Conservation (phyloP, 2,113 vertebrate genomes). For the Polypterus senegalus region DNA sequence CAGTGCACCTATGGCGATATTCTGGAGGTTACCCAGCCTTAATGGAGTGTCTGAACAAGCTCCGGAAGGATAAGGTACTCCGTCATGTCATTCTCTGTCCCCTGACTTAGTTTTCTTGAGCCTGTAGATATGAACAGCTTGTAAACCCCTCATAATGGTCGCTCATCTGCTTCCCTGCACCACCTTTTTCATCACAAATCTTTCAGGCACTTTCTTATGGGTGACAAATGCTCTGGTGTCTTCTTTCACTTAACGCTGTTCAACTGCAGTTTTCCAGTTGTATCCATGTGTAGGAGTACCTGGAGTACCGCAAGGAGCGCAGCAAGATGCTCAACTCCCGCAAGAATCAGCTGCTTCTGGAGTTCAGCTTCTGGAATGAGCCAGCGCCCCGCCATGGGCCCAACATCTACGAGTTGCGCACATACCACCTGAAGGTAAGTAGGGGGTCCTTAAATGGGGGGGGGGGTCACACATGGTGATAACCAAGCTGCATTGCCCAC, state of each 20-base stretch:
- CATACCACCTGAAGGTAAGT: constrained; percentile 73
- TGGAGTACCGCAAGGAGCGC: constrained; percentile 72
- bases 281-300: constrained; percentile 55
- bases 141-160: too few relatives aligned
- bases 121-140: neutral
- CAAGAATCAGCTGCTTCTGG: constrained; percentile 80
- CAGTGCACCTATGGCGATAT: constrained; percentile 93
- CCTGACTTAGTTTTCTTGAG: neutral
- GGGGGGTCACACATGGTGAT: neutral
- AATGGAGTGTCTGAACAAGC: constrained; percentile 74
- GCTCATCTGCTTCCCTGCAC: too few relatives aligned
- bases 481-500: neutral
- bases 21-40: constrained; percentile 83
- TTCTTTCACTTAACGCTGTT: too few relatives aligned
- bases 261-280: too few relatives aligned
- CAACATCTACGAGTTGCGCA: constrained; percentile 83
- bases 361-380: constrained; percentile 97
- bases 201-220: too few relatives aligned
- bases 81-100: accelerated
- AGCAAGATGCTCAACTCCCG: constrained; percentile 82
- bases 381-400: constrained; percentile 70
- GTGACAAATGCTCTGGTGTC: too few relatives aligned
- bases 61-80: constrained; percentile 69
- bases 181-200: too few relatives aligned
- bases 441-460: neutral